A percentile compares a stretch with the other conserved stretches of the same genome.
Evolutionary conservation across 2,888 invertebrate genomes (phyloP).

Genomic region (Drosophila nr. medialis): DNA sequence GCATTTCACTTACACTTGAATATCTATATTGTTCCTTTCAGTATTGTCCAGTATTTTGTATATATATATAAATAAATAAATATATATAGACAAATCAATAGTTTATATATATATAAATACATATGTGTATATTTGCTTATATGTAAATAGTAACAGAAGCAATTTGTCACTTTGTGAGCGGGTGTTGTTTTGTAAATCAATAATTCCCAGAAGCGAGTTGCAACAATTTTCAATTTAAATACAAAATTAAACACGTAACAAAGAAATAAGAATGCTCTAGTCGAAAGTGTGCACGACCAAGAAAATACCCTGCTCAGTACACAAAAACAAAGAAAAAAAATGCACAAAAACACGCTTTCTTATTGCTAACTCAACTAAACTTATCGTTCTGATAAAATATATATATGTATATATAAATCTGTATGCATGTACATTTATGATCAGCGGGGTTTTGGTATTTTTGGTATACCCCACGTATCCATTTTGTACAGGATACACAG

Average conservation of each 20-base stretch:
- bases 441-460: not conserved
- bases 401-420: not conserved
- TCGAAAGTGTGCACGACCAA: not conserved
- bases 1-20: not conserved
- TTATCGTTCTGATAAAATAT: not conserved
- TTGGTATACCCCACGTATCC: not conserved
- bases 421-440: not conserved
- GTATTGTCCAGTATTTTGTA: not conserved
- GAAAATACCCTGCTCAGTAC: not conserved
- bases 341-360: not conserved
- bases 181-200: slow-evolving; percentile 5
- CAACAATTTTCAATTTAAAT: slow-evolving; percentile 45
- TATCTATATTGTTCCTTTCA: not conserved
- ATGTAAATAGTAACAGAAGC: not conserved
- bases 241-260: slow-evolving; percentile 15
- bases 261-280: not conserved
- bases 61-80: not conserved
- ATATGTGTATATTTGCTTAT: not conserved
- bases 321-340: not conserved
- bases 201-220: slow-evolving; percentile 20
- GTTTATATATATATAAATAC: not conserved
- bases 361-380: not conserved
- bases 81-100: not conserved
- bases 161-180: slow-evolving; percentile 10
- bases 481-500: slow-evolving; percentile 10